phyloP scores from a whole-genome alignment of 2,113 vertebrate species.

The Aix galericulata region DNA sequence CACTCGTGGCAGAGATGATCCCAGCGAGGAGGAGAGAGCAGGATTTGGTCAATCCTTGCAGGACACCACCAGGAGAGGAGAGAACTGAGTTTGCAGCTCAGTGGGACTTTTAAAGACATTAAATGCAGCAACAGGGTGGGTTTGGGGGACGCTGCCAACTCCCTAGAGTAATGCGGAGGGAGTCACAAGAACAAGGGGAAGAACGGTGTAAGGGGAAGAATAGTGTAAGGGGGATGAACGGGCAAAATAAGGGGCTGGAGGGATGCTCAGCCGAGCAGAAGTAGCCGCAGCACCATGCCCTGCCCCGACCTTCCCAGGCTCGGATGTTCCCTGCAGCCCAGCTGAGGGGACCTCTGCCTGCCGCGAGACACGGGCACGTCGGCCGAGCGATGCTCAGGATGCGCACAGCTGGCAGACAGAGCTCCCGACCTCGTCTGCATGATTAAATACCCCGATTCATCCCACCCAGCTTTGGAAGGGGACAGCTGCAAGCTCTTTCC shows the following conservation, averaged over 20 bases:
- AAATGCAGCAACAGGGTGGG: background rate
- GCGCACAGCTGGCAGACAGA: background rate
- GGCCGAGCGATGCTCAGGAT: background rate
- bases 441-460: background rate
- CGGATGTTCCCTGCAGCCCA: background rate
- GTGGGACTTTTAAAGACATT: background rate
- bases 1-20: too few relatives aligned
- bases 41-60: too few relatives aligned
- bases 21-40: too few relatives aligned
- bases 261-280: conserved; percentile 2
- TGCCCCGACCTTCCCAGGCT: background rate
- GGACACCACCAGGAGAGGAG: background rate
- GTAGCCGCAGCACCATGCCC: background rate
- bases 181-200: background rate
- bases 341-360: background rate
- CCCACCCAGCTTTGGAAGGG: background rate
- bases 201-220: too few relatives aligned
- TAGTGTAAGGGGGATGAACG: too few relatives aligned
- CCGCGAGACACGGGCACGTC: accelerated
- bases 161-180: background rate
- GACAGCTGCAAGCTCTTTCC: background rate
- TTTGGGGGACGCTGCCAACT: background rate
- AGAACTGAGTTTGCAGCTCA: background rate
- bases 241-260: background rate
- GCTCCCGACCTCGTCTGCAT: background rate